Evolutionary conservation across 2,888 invertebrate species (phyloP), one percentile per base, ranked within the genome.

Genomic region (Ophion obscuratus): DNA sequence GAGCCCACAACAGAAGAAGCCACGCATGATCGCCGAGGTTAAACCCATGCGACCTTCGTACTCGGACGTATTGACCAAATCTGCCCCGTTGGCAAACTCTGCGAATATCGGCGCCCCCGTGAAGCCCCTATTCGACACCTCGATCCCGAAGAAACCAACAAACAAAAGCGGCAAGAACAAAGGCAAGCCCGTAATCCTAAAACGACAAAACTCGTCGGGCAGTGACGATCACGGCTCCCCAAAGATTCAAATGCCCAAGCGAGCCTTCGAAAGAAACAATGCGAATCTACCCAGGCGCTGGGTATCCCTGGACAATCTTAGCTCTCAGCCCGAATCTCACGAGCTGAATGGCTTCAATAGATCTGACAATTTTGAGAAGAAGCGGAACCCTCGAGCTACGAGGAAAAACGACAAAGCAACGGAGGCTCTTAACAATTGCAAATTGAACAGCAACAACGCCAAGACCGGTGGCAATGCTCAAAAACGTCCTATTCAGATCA

Each of bases 1-100:
- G 1, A 17, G 53, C 5, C 17, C 11, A 53, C 91, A 88, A 5
- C 80, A 90, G 84, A 96, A 96, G 89, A 97, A 97, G 88, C 95
- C 95, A 81, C 95, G 97, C 75, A 97, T 97, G 93, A 96, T 97
- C 0, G 97, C 97, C 59, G 97, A 97, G 94, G 97, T 98, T 0
- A 97, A 97, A 91, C 97, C 97, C 0, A 97, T 97, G 97, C 95
- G 97, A 78, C 97, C 97, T 74, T 96, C 97, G 17, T 98, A 98
- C 93, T 98, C 98, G 0, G 97, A 97, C 94, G 97, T 98, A 9
- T 92, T 98, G 64, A 96, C 97, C 47, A 98, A 98, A 94, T 95
- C 95, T 9, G 95, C 95, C 10, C 95, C 94, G 1, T 89, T 92
- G 44, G 68, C 81, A 10, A 36, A 78, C 0, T 92, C 95, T 5